phyloP scores from a whole-genome alignment of 1,140 invertebrate species.

The Lepidurus packardi region DNA sequence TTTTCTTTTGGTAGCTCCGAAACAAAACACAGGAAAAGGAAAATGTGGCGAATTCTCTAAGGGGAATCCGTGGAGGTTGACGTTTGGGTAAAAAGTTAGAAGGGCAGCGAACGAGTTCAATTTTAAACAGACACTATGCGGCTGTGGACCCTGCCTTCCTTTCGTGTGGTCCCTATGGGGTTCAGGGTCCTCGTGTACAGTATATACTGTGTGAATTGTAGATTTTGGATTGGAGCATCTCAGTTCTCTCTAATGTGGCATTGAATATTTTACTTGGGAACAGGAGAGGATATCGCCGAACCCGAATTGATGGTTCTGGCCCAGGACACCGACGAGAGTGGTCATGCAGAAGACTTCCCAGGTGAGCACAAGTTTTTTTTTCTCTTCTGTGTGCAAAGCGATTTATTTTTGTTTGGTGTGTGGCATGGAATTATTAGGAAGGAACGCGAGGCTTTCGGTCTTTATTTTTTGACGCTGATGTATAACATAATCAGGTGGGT shows the following conservation, averaged over 20 bases:
- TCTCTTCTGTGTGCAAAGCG: background rate
- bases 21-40: too few relatives aligned
- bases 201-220: background rate
- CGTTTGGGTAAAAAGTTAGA: too few relatives aligned
- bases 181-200: too few relatives aligned
- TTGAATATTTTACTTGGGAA: background rate
- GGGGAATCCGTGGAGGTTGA: too few relatives aligned
- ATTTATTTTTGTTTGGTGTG: background rate
- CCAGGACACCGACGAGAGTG: background rate
- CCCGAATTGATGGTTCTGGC: background rate
- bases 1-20: too few relatives aligned
- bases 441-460: background rate
- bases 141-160: too few relatives aligned
- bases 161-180: too few relatives aligned
- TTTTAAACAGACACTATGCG: too few relatives aligned
- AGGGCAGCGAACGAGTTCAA: too few relatives aligned
- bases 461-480: constrained; percentile 9
- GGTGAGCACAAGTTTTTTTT: background rate
- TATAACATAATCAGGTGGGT: background rate
- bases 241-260: background rate
- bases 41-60: too few relatives aligned
- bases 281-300: background rate
- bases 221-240: background rate
- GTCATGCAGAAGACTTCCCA: background rate
- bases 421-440: background rate